Evolutionary conservation across 2,888 invertebrate genomes (phyloP).

Genomic region (Folsomia manolachei): DNA sequence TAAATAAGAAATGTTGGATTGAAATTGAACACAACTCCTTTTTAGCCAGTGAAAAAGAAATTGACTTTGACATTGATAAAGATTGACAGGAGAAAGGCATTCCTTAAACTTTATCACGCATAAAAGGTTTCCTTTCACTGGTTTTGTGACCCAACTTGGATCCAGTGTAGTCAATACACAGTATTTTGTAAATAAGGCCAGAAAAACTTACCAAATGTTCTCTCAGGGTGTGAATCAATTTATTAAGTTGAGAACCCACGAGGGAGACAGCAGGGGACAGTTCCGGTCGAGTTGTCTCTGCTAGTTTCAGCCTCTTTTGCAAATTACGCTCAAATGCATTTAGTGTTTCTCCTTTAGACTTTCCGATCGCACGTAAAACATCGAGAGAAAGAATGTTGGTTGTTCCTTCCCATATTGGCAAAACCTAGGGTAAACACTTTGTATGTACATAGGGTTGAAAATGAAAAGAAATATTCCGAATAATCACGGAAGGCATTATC

Average conservation of each 20-base stretch:
- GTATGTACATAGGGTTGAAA: not conserved
- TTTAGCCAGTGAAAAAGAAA: not conserved
- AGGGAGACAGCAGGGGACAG: constrained; percentile 14
- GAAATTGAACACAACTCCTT: not conserved
- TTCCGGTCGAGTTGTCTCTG: constrained; percentile 19
- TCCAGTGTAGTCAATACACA: too few species aligned
- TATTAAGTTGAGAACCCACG: not conserved
- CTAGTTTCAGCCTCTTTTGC: constrained; percentile 44
- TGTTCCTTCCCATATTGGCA: constrained; percentile 63
- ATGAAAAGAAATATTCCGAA: not conserved
- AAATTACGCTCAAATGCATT: constrained; percentile 53
- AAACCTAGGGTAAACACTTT: constrained; percentile 51
- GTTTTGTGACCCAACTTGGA: too few species aligned
- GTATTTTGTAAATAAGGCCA: too few species aligned
- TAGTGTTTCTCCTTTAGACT: constrained; percentile 55
- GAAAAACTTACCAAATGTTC: constrained; percentile 17
- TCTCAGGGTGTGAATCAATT: not conserved
- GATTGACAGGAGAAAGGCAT: too few species aligned
- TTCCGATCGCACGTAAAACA: constrained; percentile 57
- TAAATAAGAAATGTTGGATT: not conserved
- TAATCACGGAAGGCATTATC: too few species aligned
- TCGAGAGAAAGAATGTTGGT: constrained; percentile 61
- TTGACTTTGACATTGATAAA: too few species aligned
- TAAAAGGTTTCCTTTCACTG: too few species aligned
- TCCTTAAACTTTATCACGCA: too few species aligned